A percentile compares a stretch with the other conserved stretches of the same genome.
These are phyloP conservation scores for Tokudaia tokunoshimensis DNA, from an alignment of 2,797 vertebrate species.

Conservation along the genomic window DNA sequence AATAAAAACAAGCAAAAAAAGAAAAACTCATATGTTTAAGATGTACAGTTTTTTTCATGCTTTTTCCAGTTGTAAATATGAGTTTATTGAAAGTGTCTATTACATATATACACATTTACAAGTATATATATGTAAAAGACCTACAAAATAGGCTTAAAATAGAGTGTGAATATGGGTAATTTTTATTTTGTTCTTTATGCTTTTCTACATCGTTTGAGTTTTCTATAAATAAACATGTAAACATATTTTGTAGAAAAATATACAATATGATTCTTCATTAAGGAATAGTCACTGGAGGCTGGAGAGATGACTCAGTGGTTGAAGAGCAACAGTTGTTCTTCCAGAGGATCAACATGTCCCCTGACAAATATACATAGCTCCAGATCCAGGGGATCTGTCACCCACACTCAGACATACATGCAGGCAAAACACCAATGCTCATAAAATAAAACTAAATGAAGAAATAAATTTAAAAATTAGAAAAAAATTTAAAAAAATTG, in stretches of 20 bases:
- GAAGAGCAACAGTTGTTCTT: not conserved
- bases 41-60: not conserved
- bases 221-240: conserved; percentile 26
- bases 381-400: not conserved
- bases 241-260: conserved; percentile 6
- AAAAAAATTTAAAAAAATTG: not conserved
- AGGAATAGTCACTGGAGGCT: not conserved
- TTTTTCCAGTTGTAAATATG: not conserved
- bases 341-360: not conserved
- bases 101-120: not conserved
- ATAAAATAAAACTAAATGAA: not conserved
- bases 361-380: not conserved
- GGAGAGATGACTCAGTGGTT: not conserved
- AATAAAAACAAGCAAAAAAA: not conserved
- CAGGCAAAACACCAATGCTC: not conserved
- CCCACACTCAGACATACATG: not conserved
- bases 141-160: not conserved
- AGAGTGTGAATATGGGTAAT: not conserved
- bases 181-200: conserved; percentile 42
- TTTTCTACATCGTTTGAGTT: conserved; percentile 30
- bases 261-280: not conserved
- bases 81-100: not conserved
- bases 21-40: not conserved
- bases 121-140: too few species aligned
- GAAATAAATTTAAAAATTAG: not conserved